Conservation (phyloP, 2,113 vertebrate genomes). For the Ochotona curzoniae region DNA sequence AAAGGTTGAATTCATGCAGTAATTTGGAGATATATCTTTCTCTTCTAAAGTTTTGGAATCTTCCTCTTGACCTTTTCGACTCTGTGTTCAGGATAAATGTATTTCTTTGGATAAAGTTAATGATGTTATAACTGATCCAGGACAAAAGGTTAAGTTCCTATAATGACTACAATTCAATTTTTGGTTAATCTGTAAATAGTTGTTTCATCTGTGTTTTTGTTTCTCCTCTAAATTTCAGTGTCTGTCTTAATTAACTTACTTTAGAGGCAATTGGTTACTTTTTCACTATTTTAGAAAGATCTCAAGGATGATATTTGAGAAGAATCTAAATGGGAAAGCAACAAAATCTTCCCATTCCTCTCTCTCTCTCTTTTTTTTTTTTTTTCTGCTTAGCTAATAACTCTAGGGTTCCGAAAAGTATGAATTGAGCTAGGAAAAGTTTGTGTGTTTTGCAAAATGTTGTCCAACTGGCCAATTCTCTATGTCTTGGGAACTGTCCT, state of each 20-base stretch:
- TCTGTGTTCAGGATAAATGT: constrained; percentile 71
- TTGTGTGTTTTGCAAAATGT: constrained; percentile 30
- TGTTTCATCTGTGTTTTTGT: constrained; percentile 59
- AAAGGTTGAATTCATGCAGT: constrained; percentile 69
- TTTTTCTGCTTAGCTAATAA: not conserved
- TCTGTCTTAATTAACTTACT: constrained; percentile 35
- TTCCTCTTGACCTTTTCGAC: constrained; percentile 69
- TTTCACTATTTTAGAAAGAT: constrained; percentile 10
- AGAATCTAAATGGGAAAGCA: not conserved
- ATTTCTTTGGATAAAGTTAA: constrained; percentile 73
- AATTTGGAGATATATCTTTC: constrained; percentile 56
- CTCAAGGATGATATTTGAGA: not conserved
- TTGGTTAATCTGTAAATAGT: constrained; percentile 56
- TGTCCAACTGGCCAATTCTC: constrained; percentile 58
- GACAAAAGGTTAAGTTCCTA: constrained; percentile 77
- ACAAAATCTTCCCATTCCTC: not conserved
- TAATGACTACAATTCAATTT: constrained; percentile 64
- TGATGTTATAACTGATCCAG: constrained; percentile 67
- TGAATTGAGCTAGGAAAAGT: constrained; percentile 48
- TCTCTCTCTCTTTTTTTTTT: too few species aligned
- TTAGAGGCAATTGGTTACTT: constrained; percentile 19
- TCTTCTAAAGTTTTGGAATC: constrained; percentile 66
- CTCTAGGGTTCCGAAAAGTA: constrained; percentile 19
- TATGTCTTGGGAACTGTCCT: constrained; percentile 71
- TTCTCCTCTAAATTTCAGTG: constrained; percentile 49